phyloP scores from a whole-genome alignment of 2,797 vertebrate genomes.

The Mormyrus hasselquistii region DNA sequence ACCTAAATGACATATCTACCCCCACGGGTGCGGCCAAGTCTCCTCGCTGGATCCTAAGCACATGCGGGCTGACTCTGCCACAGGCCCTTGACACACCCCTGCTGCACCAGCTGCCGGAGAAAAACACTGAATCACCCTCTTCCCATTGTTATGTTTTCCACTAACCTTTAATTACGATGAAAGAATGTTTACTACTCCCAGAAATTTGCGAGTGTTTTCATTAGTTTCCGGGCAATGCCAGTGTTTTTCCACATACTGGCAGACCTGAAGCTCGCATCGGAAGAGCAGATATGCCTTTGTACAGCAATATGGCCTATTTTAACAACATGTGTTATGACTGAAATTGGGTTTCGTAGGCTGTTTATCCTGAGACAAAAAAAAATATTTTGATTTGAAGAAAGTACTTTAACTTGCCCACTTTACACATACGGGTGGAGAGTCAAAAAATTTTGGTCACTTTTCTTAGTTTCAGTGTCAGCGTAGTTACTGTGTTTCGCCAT shows the following conservation, averaged over 20 bases:
- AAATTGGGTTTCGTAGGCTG: neutral
- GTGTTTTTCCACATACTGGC: neutral
- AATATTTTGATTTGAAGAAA: neutral
- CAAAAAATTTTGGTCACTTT: neutral
- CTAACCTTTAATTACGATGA: constrained; percentile 15
- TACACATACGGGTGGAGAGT: neutral
- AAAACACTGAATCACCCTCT: neutral
- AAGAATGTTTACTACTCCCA: constrained; percentile 11
- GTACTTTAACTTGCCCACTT: neutral
- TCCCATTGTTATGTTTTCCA: constrained; percentile 8
- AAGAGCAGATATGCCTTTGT: neutral
- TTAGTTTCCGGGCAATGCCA: neutral
- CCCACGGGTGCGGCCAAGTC: neutral
- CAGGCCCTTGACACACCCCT: neutral
- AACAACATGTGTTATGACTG: neutral
- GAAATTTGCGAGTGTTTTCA: neutral
- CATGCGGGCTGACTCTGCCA: neutral
- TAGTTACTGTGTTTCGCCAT: neutral
- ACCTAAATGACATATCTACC: neutral
- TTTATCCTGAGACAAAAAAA: neutral
- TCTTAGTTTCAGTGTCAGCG: neutral
- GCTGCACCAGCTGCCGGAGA: neutral
- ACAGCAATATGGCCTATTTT: neutral
- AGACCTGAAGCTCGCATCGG: neutral
- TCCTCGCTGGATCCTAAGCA: neutral